Evolutionary conservation across 1,140 invertebrate genomes (phyloP), one percentile per base, ranked within the genome.

Genomic region (Aporrectodea caliginosa): DNA sequence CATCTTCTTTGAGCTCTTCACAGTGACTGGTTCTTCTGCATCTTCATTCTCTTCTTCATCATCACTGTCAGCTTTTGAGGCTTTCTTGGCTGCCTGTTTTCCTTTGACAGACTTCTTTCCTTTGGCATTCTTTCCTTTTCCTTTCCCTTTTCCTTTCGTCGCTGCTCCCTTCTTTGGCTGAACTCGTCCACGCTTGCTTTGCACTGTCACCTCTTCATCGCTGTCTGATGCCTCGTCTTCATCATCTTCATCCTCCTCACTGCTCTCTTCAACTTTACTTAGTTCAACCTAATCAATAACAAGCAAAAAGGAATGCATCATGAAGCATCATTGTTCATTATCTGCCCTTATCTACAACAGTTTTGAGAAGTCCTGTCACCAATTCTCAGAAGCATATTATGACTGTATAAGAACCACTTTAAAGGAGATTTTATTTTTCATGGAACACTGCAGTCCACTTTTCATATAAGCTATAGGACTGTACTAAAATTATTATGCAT

Each of bases 41-140:
- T 58, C 43, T 58, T 58, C 43, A 22, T 58, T 58, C 6, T 35
- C 73, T 75, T 35, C 33, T 33, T 35, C 73, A 16, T 35, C 73
- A 16, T 35, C 34, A 12, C 16, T 32, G 6, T 33, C 73, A 6
- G 12, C 12, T 35, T 75, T 35, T 31, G 30, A 30, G 12, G n/a
- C 16, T 75, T 35, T 35, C 34, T 35, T 35, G 6, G n/a, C 12
- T 14, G 22, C 16, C 32, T 12, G 6, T 35, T 75, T 33, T 33
- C 34, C 34, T 31, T 31, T 35, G 12, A 14, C 34, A 22, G 6
- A 12, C 27, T 33, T 75, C 34, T 35, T 35, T 27, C 12, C 34
- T 35, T 35, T 35, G 6, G 22, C 34, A n/a, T 12, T 31, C 32
- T 33, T 33, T 33, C 12, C 34, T 35, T 33, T 33, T 35, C 34